A percentile compares a stretch with the other conserved stretches of the same genome.
Conservation (phyloP, 2,113 vertebrate genomes). For the Puffinus mauretanicus region DNA sequence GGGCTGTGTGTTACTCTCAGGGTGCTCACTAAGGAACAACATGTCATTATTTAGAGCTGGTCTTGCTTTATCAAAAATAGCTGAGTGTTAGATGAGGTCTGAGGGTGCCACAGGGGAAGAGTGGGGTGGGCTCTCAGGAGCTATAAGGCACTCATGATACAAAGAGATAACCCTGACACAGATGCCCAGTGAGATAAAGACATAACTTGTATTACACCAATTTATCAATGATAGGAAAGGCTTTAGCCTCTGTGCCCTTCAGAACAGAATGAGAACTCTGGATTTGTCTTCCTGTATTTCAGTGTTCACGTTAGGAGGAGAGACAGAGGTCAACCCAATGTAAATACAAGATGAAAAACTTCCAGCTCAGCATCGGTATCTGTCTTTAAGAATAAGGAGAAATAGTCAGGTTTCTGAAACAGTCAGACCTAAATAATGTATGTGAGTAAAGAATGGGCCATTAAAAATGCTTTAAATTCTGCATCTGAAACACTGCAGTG, state of each 20-base stretch:
- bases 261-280: background rate
- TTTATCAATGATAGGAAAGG: background rate
- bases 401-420: background rate
- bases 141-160: background rate
- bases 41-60: background rate
- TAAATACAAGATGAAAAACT: background rate
- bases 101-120: background rate
- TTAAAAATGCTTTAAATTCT: constrained; percentile 37
- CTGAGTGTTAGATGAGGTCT: background rate
- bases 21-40: background rate
- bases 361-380: background rate
- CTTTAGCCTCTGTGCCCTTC: background rate
- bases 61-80: background rate
- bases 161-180: background rate
- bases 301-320: background rate
- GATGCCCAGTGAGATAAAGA: background rate
- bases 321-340: background rate
- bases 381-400: background rate
- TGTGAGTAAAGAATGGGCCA: constrained; percentile 27
- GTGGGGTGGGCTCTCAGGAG: background rate
- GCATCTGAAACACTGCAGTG: background rate
- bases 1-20: accelerated
- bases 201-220: background rate
- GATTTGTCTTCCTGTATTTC: background rate
- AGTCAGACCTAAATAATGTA: constrained; percentile 37